Base-by-base conservation (phyloP, 2,113 vertebrate species). In the Eira barbara region DNA sequence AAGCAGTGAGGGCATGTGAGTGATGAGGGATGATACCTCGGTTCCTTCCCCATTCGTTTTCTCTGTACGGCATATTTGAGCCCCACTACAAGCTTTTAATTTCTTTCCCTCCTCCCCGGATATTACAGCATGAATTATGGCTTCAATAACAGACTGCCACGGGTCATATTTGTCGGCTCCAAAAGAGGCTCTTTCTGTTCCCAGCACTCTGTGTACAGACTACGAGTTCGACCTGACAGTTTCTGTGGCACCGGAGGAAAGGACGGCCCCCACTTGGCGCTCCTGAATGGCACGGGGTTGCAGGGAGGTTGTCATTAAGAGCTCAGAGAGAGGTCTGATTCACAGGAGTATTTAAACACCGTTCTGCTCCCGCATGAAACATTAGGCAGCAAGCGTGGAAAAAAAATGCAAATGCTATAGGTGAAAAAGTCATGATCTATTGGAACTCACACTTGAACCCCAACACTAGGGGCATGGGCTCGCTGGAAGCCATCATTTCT, bases 71-170 rank as follows among this genome's bases (percentile, higher is more conserved):
- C 57, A 1, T 31, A 0, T 42, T 47, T 49, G 42, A 11, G 5
- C 18, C 20, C 31, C 31, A 17, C 47, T 7, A 8, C 31, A 1
- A 59, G 42, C 63, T n/a, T 80, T 20, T 14, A 0, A 4, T 39
- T 73, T 23, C 34, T 36, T 25, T 14, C 31, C 1, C 78, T 59
- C 36, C 52, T 31, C 47, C 83, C 27, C 14, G 0, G 2, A 23
- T 2, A 2, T 34, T 21, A 63, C 23, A 8, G 1, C 65, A 3
- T 6, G n/a, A 59, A 12, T 49, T 7, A 14, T 0, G 13, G 4
- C 82, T 74, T 65, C 25, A 12, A 3, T 45, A 23, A 55, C 69
- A 71, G 67, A n/a, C 55, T 25, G 21, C 29, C 69, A 47, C 25
- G 4, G 47, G 84, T 10, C 78, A 12, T 0, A 3, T 36, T 71